Conservation (phyloP, 2,888 invertebrate genomes). For the Hypena proboscidalis region DNA sequence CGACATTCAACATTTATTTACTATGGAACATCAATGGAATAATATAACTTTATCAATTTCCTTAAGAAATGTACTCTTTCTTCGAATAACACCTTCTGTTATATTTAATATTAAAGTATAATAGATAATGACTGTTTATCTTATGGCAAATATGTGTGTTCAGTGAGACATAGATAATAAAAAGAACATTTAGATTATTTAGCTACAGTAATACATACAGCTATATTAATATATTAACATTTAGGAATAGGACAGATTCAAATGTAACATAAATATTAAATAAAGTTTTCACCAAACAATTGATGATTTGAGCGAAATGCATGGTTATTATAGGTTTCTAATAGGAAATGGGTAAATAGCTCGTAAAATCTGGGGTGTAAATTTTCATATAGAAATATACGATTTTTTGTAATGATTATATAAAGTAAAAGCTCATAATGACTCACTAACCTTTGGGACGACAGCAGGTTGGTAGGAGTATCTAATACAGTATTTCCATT, state of each 20-base stretch:
- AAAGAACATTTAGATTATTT: constrained; percentile 15
- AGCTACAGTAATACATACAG: too few relatives aligned
- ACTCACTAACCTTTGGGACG: constrained; percentile 64
- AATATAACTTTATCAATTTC: constrained; percentile 37
- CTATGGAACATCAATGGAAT: constrained; percentile 62
- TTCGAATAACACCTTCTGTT: constrained; percentile 28
- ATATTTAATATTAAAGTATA: constrained; percentile 13
- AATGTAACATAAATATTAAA: constrained; percentile 37
- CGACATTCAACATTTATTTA: constrained; percentile 69
- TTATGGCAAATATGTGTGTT: constrained; percentile 39
- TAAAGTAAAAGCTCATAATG: constrained; percentile 31
- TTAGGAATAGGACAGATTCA: constrained; percentile 31
- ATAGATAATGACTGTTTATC: constrained; percentile 37
- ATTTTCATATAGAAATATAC: constrained; percentile 33
- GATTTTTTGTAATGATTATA: constrained; percentile 24
- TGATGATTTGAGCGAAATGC: constrained; percentile 25
- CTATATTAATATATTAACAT: constrained; percentile 39
- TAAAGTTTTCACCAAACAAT: constrained; percentile 2
- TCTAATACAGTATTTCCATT: constrained; percentile 13
- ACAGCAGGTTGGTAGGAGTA: constrained; percentile 23
- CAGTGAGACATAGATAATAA: constrained; percentile 14
- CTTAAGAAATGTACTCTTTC: constrained; percentile 10
- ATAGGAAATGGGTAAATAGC: constrained; percentile 20
- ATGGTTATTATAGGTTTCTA: constrained; percentile 15
- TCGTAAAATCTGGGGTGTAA: constrained; percentile 29